Evolutionary conservation across 1,140 invertebrate genomes (phyloP).

Genomic region (Tetragonula clypearis): DNA sequence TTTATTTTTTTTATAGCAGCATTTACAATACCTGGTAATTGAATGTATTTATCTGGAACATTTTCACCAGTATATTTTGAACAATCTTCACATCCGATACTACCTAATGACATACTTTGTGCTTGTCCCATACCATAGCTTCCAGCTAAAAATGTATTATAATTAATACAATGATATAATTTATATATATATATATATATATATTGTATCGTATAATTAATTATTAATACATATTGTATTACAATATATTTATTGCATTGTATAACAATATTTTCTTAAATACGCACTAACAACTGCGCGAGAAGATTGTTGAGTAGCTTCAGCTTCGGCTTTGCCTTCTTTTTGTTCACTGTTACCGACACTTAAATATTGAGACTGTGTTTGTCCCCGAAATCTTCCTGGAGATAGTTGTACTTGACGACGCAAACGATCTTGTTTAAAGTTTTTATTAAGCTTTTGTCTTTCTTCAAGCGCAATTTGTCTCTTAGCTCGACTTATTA

Average conservation of each 20-base stretch:
- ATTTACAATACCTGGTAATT: neutral
- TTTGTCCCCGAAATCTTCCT: slow-evolving; percentile 85
- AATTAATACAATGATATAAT: slow-evolving; percentile 6
- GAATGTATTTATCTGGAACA: slow-evolving; percentile 52
- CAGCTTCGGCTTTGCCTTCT: slow-evolving; percentile 89
- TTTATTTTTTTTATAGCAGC: neutral
- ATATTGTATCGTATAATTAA: too few species aligned
- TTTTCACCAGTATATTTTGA: slow-evolving; percentile 59
- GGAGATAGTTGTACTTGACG: slow-evolving; percentile 60
- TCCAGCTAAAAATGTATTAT: slow-evolving; percentile 82
- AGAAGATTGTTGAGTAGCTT: slow-evolving; percentile 87
- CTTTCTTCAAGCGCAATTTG: slow-evolving; percentile 62
- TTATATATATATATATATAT: too few species aligned
- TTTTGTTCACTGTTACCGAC: slow-evolving; percentile 82
- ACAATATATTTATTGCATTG: too few species aligned
- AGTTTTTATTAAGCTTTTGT: slow-evolving; percentile 54
- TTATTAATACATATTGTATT: too few species aligned
- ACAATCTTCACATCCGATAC: slow-evolving; percentile 78
- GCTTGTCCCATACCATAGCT: slow-evolving; percentile 90
- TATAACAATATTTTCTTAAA: neutral
- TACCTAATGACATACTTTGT: slow-evolving; percentile 85
- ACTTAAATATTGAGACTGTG: slow-evolving; percentile 91
- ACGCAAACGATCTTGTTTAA: slow-evolving; percentile 41
- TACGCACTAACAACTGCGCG: slow-evolving; percentile 90
- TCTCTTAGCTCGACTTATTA: slow-evolving; percentile 62